phyloP scores from a whole-genome alignment of 2,888 invertebrate species.

The Helobdella robusta region DNA sequence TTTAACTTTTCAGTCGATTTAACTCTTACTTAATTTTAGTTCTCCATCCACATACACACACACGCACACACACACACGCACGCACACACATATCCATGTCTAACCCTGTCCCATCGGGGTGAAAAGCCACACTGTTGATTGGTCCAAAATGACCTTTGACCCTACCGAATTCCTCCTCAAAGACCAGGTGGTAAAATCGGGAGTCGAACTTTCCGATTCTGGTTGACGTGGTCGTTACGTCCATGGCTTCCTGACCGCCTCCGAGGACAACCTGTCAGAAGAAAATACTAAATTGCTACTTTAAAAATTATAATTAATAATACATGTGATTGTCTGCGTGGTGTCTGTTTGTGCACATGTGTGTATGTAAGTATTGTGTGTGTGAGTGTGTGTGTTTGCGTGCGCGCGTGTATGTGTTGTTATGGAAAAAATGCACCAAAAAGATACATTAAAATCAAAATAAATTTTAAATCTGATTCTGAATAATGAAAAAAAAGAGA shows the following conservation, averaged over 20 bases:
- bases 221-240: conserved; percentile 58
- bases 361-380: too few relatives aligned
- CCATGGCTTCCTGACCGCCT: conserved; percentile 99
- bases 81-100: background rate
- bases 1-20: too few relatives aligned
- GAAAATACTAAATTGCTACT: background rate
- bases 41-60: background rate
- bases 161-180: conserved; percentile 90
- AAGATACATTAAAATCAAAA: background rate
- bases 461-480: background rate
- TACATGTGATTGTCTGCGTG: too few relatives aligned
- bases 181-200: conserved; percentile 82
- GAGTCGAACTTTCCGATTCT: conserved; percentile 86
- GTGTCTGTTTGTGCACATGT: too few relatives aligned
- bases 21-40: too few relatives aligned
- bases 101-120: conserved; percentile 81
- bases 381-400: too few relatives aligned
- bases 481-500: background rate
- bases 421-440: background rate
- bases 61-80: background rate
- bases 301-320: too few relatives aligned
- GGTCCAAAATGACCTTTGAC: conserved; percentile 99
- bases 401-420: too few relatives aligned
- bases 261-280: conserved; percentile 70
- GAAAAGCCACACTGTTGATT: conserved; percentile 93